Evolutionary conservation across 2,888 invertebrate genomes (phyloP).

Genomic region (Amaurobius ferox): DNA sequence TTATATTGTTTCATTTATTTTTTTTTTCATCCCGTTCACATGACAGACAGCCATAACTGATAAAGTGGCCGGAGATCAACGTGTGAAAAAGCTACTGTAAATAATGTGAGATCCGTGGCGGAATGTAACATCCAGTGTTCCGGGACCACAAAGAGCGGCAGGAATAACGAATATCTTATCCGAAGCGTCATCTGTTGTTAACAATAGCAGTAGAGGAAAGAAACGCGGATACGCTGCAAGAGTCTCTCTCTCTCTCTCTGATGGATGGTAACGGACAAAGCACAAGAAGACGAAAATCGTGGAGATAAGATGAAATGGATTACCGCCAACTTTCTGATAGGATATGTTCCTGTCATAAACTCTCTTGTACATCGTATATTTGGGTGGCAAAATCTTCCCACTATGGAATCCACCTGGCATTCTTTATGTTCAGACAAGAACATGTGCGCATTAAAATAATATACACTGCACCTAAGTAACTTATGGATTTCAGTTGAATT

Average conservation of each 20-base stretch:
- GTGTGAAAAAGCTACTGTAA: constrained; percentile 33
- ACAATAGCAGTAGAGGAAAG: background rate
- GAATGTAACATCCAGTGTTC: constrained; percentile 17
- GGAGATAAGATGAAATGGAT: background rate
- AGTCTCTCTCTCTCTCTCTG: background rate
- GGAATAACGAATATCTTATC: constrained; percentile 3
- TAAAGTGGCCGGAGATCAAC: background rate
- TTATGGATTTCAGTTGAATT: too few species aligned
- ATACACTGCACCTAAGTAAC: too few species aligned
- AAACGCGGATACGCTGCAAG: background rate
- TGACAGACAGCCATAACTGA: constrained; percentile 4
- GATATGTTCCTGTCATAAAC: background rate
- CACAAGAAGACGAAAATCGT: background rate
- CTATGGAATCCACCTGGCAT: too few species aligned
- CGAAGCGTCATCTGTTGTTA: background rate
- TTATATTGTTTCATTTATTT: constrained; percentile 44
- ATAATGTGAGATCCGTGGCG: constrained; percentile 35
- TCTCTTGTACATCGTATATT: background rate
- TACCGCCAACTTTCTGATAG: background rate
- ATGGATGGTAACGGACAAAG: background rate
- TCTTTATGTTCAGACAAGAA: too few species aligned
- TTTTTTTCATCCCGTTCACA: constrained; percentile 20
- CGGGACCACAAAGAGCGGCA: background rate
- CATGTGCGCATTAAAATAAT: too few species aligned
- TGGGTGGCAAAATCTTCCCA: too few species aligned